Evolutionary conservation across 2,797 vertebrate genomes (phyloP), one percentile per base, ranked within the genome.

Genomic region (Myotis myotis): DNA sequence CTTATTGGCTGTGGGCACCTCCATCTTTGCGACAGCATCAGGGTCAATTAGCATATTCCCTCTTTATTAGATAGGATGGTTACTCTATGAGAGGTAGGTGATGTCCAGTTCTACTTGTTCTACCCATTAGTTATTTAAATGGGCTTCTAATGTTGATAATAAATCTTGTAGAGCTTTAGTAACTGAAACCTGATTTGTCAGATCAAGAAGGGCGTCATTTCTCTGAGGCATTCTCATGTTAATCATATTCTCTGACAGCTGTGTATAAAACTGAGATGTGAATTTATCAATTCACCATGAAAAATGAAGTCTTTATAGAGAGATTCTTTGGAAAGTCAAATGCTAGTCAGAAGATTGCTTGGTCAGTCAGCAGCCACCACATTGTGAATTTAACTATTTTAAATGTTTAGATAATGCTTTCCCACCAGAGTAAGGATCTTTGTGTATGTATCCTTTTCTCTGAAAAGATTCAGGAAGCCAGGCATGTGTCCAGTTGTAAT

Each of bases 121-220:
- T 79, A 44, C 55, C 38, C 70, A 23, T 90, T 85, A 87, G 22
- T 95, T 88, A 75, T 84, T 72, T 75, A 89, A 30, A 88, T 89
- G 41, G 66, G 44, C 49, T 91, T 95, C 75, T 66, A 7, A n/a
- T 53, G 20, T 70, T 93, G 70, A 33, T 55, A 80, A 19, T 49
- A 86, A 94, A 41, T 28, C 70, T 60, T 71, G 7, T 47, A 51
- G 74, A 89, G 23, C n/a, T 94, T 94, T 91, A 57, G 78, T 74
- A 91, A 86, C 64, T 86, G 44, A 85, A 70, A 62, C 33, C 30
- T 86, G 44, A 55, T 70, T 92, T 91, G 86, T 92, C 88, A 85
- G 16, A 76, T 51, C 13, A 62, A 33, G 75, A 82, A 75, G 49
- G 30, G 23, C 91, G 66, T 28, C 22, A 28, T 82, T 93, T 93